A percentile compares a stretch with the other conserved stretches of the same genome.
phyloP scores from a whole-genome alignment of 1,140 invertebrate genomes.

The Zaprionus taronus region DNA sequence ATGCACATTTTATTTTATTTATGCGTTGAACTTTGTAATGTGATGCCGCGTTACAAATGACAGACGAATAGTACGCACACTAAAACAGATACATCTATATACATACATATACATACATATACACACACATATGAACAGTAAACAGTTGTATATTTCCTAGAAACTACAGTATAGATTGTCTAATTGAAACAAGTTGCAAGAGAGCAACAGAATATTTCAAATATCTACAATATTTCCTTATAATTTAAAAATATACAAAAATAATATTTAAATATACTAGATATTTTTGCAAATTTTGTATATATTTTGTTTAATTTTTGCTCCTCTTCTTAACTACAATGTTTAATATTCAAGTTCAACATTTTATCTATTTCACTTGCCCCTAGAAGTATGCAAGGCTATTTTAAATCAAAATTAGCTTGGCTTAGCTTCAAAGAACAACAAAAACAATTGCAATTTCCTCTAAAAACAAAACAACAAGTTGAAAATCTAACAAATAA shows the following conservation, averaged over 20 bases:
- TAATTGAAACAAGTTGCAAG: background rate
- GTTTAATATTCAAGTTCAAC: background rate
- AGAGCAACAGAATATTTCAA: background rate
- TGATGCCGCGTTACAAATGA: background rate
- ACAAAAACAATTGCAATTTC: background rate
- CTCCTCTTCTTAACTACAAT: background rate
- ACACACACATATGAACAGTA: background rate
- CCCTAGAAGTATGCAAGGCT: conserved; percentile 24
- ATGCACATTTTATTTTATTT: conserved; percentile 35
- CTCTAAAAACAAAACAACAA: background rate
- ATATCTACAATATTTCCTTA: background rate
- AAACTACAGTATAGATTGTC: conserved; percentile 13
- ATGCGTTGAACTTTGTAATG: conserved; percentile 32
- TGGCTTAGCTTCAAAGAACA: background rate
- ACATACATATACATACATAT: background rate
- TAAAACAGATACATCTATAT: background rate
- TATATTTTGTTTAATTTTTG: background rate
- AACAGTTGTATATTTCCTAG: background rate
- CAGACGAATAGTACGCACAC: background rate
- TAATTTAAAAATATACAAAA: background rate
- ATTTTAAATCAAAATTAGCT: conserved; percentile 1
- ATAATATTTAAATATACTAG: background rate
- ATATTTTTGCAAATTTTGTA: background rate
- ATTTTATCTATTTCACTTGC: background rate
- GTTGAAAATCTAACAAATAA: background rate